Percentiles rank a stretch among this genome's conserved stretches.
Evolutionary conservation across 2,888 invertebrate species (phyloP).

Genomic region (Drosophila diplacantha): DNA sequence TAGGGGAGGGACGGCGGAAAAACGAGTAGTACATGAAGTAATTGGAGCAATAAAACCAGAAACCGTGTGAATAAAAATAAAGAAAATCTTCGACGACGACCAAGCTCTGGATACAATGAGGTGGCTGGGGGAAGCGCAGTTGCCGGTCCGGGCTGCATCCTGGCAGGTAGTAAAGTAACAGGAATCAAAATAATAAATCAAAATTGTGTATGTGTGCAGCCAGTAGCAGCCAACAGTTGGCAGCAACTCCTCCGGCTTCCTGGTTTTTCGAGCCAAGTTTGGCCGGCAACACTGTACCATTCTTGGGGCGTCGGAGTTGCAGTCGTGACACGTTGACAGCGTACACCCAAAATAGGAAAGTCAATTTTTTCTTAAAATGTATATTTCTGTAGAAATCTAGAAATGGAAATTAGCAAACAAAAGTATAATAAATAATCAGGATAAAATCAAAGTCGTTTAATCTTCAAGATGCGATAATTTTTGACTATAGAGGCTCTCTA

Average conservation of each 20-base stretch:
- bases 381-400: neutral
- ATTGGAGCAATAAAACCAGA: slow-evolving; percentile 67
- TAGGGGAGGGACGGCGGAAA: neutral
- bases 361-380: neutral
- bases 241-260: slow-evolving; percentile 19
- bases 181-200: slow-evolving; percentile 68
- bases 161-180: slow-evolving; percentile 60
- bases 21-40: slow-evolving; percentile 55
- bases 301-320: slow-evolving; percentile 1
- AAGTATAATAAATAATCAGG: no score
- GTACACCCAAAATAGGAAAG: neutral
- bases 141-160: slow-evolving; percentile 31
- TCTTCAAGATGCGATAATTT: no score
- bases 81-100: slow-evolving; percentile 39
- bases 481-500: no score
- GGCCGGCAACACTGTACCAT: slow-evolving; percentile 8
- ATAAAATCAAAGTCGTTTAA: no score
- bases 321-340: slow-evolving; percentile 5
- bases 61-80: slow-evolving; percentile 61
- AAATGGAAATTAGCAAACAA: no score
- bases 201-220: slow-evolving; percentile 49
- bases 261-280: slow-evolving; percentile 8
- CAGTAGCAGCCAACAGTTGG: slow-evolving; percentile 36
- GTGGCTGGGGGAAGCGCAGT: slow-evolving; percentile 12
- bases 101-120: slow-evolving; percentile 39